Percentiles rank a stretch among this genome's conserved stretches.
Conservation (phyloP, 2,888 invertebrate genomes). For the Aleiodes testaceus region DNA sequence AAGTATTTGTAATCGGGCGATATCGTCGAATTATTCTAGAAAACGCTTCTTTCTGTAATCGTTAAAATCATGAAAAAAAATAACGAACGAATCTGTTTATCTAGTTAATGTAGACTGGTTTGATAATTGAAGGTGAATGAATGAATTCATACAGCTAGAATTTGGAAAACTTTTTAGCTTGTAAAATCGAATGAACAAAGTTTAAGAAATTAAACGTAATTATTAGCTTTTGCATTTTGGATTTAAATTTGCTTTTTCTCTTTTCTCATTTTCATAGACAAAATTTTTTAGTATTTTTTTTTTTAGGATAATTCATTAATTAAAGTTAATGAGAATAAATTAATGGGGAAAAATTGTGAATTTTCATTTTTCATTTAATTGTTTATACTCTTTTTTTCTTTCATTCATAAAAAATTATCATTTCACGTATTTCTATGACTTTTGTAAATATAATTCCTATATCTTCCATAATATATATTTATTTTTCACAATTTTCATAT, state of each 20-base stretch:
- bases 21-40: slow-evolving; percentile 26
- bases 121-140: too few relatives aligned
- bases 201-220: background rate
- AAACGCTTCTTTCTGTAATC: slow-evolving; percentile 27
- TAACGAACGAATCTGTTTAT: background rate
- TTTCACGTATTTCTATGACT: slow-evolving; percentile 54
- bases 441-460: slow-evolving; percentile 67
- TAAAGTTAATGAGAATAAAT: background rate
- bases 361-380: slow-evolving; percentile 42
- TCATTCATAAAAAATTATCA: slow-evolving; percentile 10
- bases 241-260: background rate
- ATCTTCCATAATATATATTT: slow-evolving; percentile 68
- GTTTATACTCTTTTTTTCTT: slow-evolving; percentile 2
- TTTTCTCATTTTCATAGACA: too few relatives aligned
- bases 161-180: slow-evolving; percentile 3
- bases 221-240: background rate
- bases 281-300: too few relatives aligned
- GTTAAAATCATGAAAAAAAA: background rate
- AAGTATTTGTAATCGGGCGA: slow-evolving; percentile 33
- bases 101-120: too few relatives aligned
- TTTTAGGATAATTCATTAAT: background rate
- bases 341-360: slow-evolving; percentile 34
- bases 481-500: slow-evolving; percentile 64
- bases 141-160: too few relatives aligned
- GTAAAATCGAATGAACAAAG: slow-evolving; percentile 9